Percentiles rank a stretch among this genome's conserved stretches.
Evolutionary conservation across 2,797 vertebrate genomes (phyloP).

Genomic region (Erithacus rubecula): DNA sequence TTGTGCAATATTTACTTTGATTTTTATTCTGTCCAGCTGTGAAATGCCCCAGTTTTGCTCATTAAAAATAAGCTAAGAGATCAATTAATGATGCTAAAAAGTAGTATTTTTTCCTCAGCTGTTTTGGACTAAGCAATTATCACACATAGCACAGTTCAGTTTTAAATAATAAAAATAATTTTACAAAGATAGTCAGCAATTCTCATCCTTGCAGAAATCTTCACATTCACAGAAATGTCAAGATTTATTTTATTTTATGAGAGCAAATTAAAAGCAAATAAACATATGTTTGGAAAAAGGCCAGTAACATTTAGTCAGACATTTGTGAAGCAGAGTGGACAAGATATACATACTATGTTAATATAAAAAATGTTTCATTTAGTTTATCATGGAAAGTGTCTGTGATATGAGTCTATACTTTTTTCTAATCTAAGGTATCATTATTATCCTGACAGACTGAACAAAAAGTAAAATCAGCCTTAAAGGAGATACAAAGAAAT

Average conservation of each 20-base stretch:
- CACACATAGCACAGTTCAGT: slow-evolving; percentile 6
- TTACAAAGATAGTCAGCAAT: slow-evolving; percentile 12
- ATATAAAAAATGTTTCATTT: neutral
- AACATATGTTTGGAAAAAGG: slow-evolving; percentile 3
- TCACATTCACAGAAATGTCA: slow-evolving; percentile 17
- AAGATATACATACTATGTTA: neutral
- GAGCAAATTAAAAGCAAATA: neutral
- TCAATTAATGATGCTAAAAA: slow-evolving; percentile 26
- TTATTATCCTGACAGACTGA: neutral
- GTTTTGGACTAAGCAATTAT: slow-evolving; percentile 10
- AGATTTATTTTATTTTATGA: slow-evolving; percentile 36
- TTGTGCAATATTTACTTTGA: slow-evolving; percentile 13
- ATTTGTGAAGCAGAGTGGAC: neutral
- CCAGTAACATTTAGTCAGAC: neutral
- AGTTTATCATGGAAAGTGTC: neutral
- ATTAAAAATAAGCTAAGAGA: slow-evolving; percentile 20
- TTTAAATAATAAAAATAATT: neutral
- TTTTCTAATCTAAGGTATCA: neutral
- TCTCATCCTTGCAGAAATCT: neutral
- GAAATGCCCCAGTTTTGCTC: slow-evolving; percentile 17
- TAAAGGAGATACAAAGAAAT: neutral
- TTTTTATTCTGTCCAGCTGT: slow-evolving; percentile 36
- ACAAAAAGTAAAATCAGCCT: neutral
- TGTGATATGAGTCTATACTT: neutral
- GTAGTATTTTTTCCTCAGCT: slow-evolving; percentile 5